Conservation (phyloP, 2,113 vertebrate genomes). For the Prionailurus viverrinus region DNA sequence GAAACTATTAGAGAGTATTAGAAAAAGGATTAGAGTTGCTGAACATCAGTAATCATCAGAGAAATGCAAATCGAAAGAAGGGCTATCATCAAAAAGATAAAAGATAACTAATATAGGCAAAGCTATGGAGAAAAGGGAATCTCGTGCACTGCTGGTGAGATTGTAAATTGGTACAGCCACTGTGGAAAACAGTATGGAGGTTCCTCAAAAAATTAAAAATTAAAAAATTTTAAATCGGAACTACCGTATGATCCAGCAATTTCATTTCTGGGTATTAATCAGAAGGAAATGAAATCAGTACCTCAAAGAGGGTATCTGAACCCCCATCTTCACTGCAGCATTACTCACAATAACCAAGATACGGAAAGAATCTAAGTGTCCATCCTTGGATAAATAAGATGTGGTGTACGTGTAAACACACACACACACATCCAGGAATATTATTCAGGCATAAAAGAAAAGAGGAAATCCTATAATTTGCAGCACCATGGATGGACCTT, state of each 20-base stretch:
- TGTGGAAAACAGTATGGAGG: neutral
- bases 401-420: neutral
- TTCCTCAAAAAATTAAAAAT: neutral
- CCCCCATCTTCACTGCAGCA: neutral
- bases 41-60: neutral
- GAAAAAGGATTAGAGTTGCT: neutral
- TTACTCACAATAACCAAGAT: neutral
- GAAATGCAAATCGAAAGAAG: neutral
- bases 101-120: neutral
- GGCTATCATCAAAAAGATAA: neutral
- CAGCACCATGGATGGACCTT: neutral
- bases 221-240: neutral
- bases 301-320: neutral
- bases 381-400: neutral
- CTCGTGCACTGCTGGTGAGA: neutral
- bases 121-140: neutral
- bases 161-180: neutral
- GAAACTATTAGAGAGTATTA: neutral
- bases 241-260: neutral
- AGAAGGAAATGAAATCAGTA: neutral
- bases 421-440: neutral
- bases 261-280: neutral
- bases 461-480: neutral
- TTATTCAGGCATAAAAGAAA: neutral
- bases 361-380: neutral